Percentiles rank a stretch among this genome's conserved stretches.
Conservation (phyloP, 1,140 invertebrate genomes). For the Asobara japonica region DNA sequence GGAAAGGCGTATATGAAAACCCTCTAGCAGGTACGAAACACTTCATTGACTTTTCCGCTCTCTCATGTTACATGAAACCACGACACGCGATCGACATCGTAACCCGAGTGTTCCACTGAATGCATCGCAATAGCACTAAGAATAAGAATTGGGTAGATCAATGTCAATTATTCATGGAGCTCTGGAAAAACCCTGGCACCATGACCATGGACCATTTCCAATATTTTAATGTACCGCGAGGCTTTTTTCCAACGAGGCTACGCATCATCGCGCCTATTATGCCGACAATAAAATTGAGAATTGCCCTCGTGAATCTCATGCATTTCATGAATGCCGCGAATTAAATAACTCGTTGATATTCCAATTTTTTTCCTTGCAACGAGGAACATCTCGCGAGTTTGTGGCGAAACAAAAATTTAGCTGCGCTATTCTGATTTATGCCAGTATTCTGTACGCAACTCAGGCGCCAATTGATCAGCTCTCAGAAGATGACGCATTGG, state of each 20-base stretch:
- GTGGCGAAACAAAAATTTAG: no score
- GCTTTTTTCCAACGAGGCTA: background rate
- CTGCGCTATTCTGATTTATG: no score
- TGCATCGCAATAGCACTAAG: background rate
- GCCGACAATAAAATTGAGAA: background rate
- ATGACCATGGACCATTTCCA: background rate
- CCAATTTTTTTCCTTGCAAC: no score
- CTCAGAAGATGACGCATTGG: no score
- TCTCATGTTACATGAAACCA: background rate
- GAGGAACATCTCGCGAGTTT: no score
- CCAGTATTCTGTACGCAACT: no score
- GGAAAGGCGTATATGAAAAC: no score
- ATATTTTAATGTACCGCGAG: background rate
- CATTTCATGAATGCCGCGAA: background rate
- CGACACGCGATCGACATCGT: background rate
- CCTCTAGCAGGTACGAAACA: no score
- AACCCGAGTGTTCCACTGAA: background rate
- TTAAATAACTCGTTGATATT: no score
- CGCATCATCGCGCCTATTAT: background rate
- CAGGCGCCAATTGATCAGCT: no score
- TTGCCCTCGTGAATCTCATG: background rate
- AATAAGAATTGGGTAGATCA: background rate
- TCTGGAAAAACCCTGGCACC: background rate
- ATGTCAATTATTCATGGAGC: background rate
- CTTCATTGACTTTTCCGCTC: background rate